Base-by-base conservation (phyloP, 1,140 invertebrate species). In the Drosophila hydei region DNA sequence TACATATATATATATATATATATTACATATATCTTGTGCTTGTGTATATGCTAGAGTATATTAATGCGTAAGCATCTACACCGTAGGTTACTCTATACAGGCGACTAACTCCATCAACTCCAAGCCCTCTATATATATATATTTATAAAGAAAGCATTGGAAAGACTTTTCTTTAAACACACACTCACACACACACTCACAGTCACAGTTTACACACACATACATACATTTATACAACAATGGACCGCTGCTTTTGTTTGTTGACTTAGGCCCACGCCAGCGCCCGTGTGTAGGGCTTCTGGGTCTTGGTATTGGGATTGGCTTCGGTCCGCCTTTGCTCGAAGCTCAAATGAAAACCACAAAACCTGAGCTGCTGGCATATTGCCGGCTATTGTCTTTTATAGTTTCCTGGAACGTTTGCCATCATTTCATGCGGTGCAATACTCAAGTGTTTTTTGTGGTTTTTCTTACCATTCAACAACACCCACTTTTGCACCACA, bases 381-480 rank as follows among this genome's bases (percentile, higher is more conserved):
- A 88, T 87, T 88, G 81, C 83, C 83, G 64, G 25, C 81, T 87
- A 87, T 87, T 87, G 81, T 87, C 81, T 87, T 87, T 87, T 87
- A 87, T 87, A 87, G 81, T 88, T 87, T 87, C 81, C 81, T 81
- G 83, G 83, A 87, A 85, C 81, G 23, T 51, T 51, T 51, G 48
- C 74, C 80, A 74, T 63, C 78, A 59, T 48, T 62, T 69, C 50
- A 42, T 58, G 75, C 70, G 79, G 58, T 83, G 75, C 79, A 79
- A 72, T 83, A 54, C 62, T 77, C 76, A 64, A 87, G 74, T 88
- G 47, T 67, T 88, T 87, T 87, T 59, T 76, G 72, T 71, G 74
- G 74, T 62, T 75, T 71, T 71, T 69, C 52, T 51, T 40, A 30
- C 36, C 36, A n/a, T 23, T 25, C 19, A 42, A 42, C 33, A 42